A percentile compares a stretch with the other conserved stretches of the same genome.
Evolutionary conservation across 2,113 vertebrate genomes (phyloP).

Genomic region (Corvus moneduloides): DNA sequence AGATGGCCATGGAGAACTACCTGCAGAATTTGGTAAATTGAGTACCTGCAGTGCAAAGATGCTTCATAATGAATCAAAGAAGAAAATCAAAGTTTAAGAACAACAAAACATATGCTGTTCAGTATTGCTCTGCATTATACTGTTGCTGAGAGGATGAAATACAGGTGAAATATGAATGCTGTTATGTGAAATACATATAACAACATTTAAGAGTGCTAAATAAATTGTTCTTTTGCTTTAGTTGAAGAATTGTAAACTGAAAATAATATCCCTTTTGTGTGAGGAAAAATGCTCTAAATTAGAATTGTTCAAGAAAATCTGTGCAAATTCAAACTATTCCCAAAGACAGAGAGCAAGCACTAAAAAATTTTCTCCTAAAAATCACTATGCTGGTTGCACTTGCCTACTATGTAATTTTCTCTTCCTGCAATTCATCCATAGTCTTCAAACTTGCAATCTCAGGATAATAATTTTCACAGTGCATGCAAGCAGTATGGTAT

Average conservation of each 20-base stretch:
- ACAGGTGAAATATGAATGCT: not conserved
- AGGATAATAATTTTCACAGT: not conserved
- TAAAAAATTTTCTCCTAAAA: not conserved
- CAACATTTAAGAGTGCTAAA: not conserved
- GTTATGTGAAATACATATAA: not conserved
- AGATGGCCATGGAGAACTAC: not conserved
- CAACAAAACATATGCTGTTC: not conserved
- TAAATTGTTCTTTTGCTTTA: not conserved
- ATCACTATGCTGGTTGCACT: not conserved
- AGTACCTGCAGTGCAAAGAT: not conserved
- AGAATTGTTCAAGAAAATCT: not conserved
- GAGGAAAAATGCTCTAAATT: not conserved
- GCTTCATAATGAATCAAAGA: not conserved
- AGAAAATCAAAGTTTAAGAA: not conserved
- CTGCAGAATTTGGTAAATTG: not conserved
- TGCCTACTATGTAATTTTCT: not conserved
- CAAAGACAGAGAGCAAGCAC: not conserved
- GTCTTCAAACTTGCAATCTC: not conserved
- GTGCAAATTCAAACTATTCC: not conserved
- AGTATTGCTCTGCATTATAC: not conserved
- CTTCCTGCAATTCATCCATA: not conserved
- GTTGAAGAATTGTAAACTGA: not conserved
- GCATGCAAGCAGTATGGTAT: not conserved
- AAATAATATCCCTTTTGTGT: not conserved
- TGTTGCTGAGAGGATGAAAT: not conserved